Evolutionary conservation across 1,140 invertebrate species (phyloP).

Genomic region (Reticulitermes speratus): DNA sequence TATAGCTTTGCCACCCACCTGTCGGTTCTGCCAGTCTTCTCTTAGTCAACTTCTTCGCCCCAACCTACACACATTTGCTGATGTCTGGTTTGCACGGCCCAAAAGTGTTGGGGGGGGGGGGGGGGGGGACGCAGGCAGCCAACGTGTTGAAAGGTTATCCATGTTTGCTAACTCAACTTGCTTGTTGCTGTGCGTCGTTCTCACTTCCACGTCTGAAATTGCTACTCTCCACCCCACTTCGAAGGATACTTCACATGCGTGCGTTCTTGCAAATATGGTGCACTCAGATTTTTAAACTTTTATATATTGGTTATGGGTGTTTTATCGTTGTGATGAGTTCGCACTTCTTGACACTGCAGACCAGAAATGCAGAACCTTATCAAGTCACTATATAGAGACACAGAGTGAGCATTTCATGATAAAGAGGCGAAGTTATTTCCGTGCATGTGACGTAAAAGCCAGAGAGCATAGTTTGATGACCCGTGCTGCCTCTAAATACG

Average conservation of each 20-base stretch:
- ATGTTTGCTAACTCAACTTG: slow-evolving; percentile 5
- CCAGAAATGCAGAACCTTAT: too few relatives aligned
- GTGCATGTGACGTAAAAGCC: too few relatives aligned
- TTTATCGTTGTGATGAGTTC: too few relatives aligned
- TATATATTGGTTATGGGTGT: too few relatives aligned
- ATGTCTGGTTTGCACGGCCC: neutral
- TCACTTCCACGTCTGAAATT: neutral
- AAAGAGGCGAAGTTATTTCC: too few relatives aligned
- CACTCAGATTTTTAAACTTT: too few relatives aligned
- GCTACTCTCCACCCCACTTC: too few relatives aligned
- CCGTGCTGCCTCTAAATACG: too few relatives aligned
- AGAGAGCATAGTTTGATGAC: too few relatives aligned
- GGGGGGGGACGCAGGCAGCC: neutral
- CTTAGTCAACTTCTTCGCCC: neutral
- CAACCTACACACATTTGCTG: neutral
- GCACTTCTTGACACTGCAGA: too few relatives aligned
- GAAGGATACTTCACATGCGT: neutral
- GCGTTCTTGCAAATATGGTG: neutral
- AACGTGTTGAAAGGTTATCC: slow-evolving; percentile 7
- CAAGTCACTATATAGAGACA: too few relatives aligned
- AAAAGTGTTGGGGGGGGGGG: neutral
- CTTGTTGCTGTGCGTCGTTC: neutral
- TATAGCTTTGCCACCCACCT: neutral
- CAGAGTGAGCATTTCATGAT: too few relatives aligned
- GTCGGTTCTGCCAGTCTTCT: neutral